Conservation (phyloP, 2,888 invertebrate genomes). For the Lomographa bimaculata region DNA sequence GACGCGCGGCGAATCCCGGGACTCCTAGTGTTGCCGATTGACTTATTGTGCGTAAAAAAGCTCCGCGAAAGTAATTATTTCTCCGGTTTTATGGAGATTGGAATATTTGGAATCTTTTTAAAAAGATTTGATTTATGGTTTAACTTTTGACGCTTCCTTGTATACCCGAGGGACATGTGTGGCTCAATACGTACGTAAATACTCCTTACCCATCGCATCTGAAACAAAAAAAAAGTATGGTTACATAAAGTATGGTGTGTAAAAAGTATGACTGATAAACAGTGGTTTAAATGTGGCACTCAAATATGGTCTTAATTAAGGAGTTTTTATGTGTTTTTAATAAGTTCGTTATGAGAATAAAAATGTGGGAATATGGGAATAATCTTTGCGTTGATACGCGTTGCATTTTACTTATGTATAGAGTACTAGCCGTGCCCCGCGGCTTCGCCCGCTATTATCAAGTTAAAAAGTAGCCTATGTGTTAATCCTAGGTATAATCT, state of each 20-base stretch:
- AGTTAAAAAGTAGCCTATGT: too few species aligned
- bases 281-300: background rate
- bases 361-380: constrained; percentile 7
- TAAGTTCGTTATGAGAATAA: constrained; percentile 27
- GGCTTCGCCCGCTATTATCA: too few species aligned
- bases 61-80: constrained; percentile 66
- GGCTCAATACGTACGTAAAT: constrained; percentile 33
- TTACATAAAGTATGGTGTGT: constrained; percentile 14
- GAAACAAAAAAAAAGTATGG: constrained; percentile 81
- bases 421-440: too few species aligned
- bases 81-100: constrained; percentile 81
- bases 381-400: too few species aligned
- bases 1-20: constrained; percentile 79
- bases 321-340: constrained; percentile 29
- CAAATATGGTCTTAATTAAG: constrained; percentile 33
- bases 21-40: constrained; percentile 82
- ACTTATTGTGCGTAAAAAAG: constrained; percentile 70
- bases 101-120: constrained; percentile 70
- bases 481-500: too few species aligned
- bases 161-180: constrained; percentile 37
- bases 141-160: constrained; percentile 75
- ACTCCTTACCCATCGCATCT: constrained; percentile 93
- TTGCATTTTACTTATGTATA: too few species aligned
- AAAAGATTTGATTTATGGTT: constrained; percentile 66
- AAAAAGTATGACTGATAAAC: too few species aligned